Evolutionary conservation across 2,888 invertebrate genomes (phyloP), one percentile per base, ranked within the genome.

Genomic region (Neuroscelio doddi): DNA sequence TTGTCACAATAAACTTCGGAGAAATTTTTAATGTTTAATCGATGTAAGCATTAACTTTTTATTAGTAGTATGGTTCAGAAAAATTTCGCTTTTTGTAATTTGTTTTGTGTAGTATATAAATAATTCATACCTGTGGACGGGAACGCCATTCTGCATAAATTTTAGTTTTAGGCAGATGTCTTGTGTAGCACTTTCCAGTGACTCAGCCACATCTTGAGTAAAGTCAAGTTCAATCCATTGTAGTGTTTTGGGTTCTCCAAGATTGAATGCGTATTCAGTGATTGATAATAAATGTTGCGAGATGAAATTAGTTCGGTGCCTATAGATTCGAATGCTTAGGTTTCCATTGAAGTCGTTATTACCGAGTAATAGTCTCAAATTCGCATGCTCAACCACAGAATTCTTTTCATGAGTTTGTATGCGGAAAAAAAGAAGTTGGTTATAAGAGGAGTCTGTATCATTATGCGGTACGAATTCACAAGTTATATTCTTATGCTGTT

Each of bases 181-280:
- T 14, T 85, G 79, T 12, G 81, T 81, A 17, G 84, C 85, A 7
- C 82, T 82, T 21, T 83, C 55, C 49, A 85, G 51, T 88, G 89
- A 89, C 47, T 80, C 78, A 53, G 79, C 77, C 45, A 87, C 86
- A 0, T 87, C 87, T 69, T 85, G 83, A 7, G 88, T 88, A 1
- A 89, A 85, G 75, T 90, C 90, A 55, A 90, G 85, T 53, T 90
- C 89, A 34, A 88, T 80, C 90, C 90, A 90, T 66, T 88, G 87
- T 1, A 87, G 85, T 30, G 80, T 77, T 67, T 55, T 70, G 61
- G 44, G 81, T 73, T 74, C 59, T 8, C 50, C 56, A 9, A 85
- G 67, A 76, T 86, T 77, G 72, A 86, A 72, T 27, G 71, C 78
- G 49, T 78, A 75, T 51, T 84, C 81, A 24, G 81, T 78, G 42